These are phyloP conservation scores for Lepilemur ruficaudatus DNA, from an alignment of 2,797 vertebrate genomes.

Conservation along the genomic window DNA sequence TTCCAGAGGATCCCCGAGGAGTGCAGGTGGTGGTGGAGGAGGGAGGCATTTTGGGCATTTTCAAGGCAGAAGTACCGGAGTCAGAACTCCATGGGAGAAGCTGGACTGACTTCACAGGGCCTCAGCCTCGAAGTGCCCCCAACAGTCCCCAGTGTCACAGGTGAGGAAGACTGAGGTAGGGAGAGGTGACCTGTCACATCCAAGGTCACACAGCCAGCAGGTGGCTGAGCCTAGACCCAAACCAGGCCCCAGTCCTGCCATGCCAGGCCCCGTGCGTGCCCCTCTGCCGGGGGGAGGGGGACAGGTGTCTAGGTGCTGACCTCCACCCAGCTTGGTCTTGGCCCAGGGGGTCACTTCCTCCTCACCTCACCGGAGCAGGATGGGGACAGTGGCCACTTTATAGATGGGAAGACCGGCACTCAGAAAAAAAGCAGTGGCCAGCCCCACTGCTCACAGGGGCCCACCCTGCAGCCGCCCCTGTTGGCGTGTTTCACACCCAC, in stretches of 20 bases:
- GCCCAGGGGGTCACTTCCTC: not conserved
- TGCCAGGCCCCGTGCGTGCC: not conserved
- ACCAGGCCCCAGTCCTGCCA: not conserved
- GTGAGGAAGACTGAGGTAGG: not conserved
- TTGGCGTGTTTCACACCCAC: not conserved
- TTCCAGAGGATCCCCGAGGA: not conserved
- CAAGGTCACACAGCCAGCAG: not conserved
- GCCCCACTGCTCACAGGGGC: not conserved
- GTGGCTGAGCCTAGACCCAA: not conserved
- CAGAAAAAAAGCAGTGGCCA: not conserved
- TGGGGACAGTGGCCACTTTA: not conserved
- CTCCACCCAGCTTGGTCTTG: not conserved
- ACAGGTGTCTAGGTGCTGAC: not conserved
- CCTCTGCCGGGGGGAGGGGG: not conserved
- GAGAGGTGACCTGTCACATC: not conserved
- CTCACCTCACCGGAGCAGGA: not conserved
- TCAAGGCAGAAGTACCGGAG: not conserved
- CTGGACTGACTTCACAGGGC: not conserved
- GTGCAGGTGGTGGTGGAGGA: no score
- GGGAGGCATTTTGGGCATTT: not conserved
- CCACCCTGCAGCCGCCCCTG: not conserved
- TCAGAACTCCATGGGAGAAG: not conserved
- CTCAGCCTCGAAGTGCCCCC: not conserved
- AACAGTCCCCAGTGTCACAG: not conserved
- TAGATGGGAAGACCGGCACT: not conserved